Evolutionary conservation across 1,140 invertebrate genomes (phyloP), one percentile per base, ranked within the genome.

Genomic region (Tetramorium alpestre): DNA sequence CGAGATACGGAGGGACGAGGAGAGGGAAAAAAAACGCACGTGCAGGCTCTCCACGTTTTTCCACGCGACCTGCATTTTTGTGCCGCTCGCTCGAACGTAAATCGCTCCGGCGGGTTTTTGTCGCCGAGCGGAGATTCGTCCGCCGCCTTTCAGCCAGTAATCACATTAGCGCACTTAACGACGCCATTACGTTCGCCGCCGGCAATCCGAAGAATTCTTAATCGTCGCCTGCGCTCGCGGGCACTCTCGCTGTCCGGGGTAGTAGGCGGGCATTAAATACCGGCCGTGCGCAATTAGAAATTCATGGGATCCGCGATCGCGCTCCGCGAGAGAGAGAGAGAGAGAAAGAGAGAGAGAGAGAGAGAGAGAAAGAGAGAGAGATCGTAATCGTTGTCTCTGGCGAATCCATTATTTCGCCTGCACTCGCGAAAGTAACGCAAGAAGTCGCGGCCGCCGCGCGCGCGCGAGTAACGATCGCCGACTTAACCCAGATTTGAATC

Each of bases 91-190:
- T 69, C 70, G 47, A 64, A 69, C 78, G 65, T 90, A 86, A 88
- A 90, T 86, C 80, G 87, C 76, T 3, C n/a, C 25, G 38, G 7
- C 8, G 18, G 56, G 89, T 91, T 91, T 91, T 90, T 91, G 87
- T 82, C 86, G 28, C 7, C 18, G 49, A 1, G 44, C 28, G 47
- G 54, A 75, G 80, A 76, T 73, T 90, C 65, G 87, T 90, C 60
- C 89, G 64, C 25, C 75, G 87, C 82, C 80, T 91, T 91, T 90
- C 89, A 90, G 64, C 81, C 88, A 80, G 89, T 91, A 91, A 91
- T 91, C 89, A 90, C 89, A 90, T 91, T 90, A 91, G 65, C 72
- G 82, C 89, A 86, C 76, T 91, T 91, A 91, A 91, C 89, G 89
- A 91, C 82, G 86, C 89, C 89, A 90, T 91, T 91, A 91, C 77